Percentiles rank a stretch among this genome's conserved stretches.
phyloP scores from a whole-genome alignment of 2,797 vertebrate genomes.

The Remorina albescens region DNA sequence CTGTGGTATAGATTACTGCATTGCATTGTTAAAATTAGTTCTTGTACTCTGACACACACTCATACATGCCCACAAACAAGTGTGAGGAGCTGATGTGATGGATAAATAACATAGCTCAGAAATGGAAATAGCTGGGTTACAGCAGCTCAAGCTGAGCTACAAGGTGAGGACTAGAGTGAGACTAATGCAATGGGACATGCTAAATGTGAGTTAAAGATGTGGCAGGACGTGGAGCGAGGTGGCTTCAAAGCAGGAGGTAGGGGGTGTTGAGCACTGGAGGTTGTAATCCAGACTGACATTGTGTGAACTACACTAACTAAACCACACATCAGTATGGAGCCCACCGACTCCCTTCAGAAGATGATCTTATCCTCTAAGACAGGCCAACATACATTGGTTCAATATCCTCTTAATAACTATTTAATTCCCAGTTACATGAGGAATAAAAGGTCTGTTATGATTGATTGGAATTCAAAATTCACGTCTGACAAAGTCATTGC shows the following conservation, averaged over 20 bases:
- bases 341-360: slow-evolving; percentile 56
- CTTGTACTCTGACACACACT: slow-evolving; percentile 29
- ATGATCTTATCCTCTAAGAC: slow-evolving; percentile 56
- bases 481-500: not conserved
- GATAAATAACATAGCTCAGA: slow-evolving; percentile 60
- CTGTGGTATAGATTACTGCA: slow-evolving; percentile 32
- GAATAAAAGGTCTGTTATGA: not conserved
- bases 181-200: slow-evolving; percentile 79
- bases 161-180: slow-evolving; percentile 78
- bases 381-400: slow-evolving; percentile 38
- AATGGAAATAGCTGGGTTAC: slow-evolving; percentile 55
- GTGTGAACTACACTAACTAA: slow-evolving; percentile 80
- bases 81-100: slow-evolving; percentile 20
- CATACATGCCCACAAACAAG: slow-evolving; percentile 21
- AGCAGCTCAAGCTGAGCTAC: slow-evolving; percentile 61
- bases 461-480: slow-evolving; percentile 1
- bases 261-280: slow-evolving; percentile 52
- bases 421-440: not conserved
- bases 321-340: slow-evolving; percentile 69
- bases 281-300: slow-evolving; percentile 77
- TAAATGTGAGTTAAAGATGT: slow-evolving; percentile 80
- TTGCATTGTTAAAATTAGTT: slow-evolving; percentile 41
- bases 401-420: slow-evolving; percentile 12
- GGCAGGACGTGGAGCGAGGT: slow-evolving; percentile 69
- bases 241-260: slow-evolving; percentile 66